Percentiles rank a stretch among this genome's conserved stretches.
These are phyloP conservation scores for Xylophagus ater DNA, from an alignment of 2,888 invertebrate species.

Conservation along the genomic window DNA sequence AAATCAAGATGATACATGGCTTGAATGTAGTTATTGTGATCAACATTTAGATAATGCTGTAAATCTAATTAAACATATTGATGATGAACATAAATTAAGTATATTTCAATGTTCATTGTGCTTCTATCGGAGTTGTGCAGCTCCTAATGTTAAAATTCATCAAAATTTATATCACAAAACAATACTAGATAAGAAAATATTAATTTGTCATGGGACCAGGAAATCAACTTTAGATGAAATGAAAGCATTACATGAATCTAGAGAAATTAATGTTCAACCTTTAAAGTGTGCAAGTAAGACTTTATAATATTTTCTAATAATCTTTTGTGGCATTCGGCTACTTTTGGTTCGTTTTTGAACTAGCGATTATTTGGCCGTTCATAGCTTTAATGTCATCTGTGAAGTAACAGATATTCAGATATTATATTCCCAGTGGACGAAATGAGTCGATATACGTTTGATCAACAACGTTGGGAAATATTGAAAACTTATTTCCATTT, in stretches of 20 bases:
- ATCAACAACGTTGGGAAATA: too few relatives aligned
- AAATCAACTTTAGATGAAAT: not conserved
- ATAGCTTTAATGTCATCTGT: too few relatives aligned
- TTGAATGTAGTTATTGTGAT: conserved; percentile 7
- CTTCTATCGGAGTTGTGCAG: conserved; percentile 8
- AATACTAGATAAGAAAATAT: not conserved
- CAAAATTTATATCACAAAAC: conserved; percentile 1
- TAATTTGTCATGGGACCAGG: not conserved
- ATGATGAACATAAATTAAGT: not conserved
- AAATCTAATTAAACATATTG: conserved; percentile 6
- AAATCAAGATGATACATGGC: not conserved
- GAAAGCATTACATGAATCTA: conserved; percentile 2
- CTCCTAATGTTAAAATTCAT: conserved; percentile 9
- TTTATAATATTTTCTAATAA: not conserved
- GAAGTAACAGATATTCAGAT: too few relatives aligned
- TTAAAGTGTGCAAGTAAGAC: conserved; percentile 8
- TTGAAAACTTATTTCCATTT: too few relatives aligned
- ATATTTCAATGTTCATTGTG: conserved; percentile 6
- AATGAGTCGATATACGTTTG: too few relatives aligned
- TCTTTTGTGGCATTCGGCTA: too few relatives aligned
- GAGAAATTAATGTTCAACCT: conserved; percentile 6
- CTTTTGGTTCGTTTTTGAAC: too few relatives aligned
- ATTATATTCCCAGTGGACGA: too few relatives aligned
- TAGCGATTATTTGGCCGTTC: too few relatives aligned
- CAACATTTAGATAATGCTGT: not conserved